phyloP scores from a whole-genome alignment of 2,797 vertebrate species.

The Anabas testudineus region DNA sequence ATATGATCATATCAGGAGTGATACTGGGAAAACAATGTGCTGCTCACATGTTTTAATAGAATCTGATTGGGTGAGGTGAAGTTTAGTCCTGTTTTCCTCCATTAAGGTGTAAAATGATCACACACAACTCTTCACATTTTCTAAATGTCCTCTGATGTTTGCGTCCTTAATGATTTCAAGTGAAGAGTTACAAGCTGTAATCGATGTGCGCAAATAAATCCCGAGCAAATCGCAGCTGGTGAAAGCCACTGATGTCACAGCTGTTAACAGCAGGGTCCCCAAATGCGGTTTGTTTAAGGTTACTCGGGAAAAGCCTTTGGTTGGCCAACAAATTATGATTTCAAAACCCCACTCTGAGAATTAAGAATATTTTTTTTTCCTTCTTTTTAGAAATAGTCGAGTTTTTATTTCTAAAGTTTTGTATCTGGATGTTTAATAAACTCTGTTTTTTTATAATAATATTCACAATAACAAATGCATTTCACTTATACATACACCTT shows the following conservation, averaged over 20 bases:
- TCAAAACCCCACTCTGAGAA: slow-evolving; percentile 57
- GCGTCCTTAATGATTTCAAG: too few species aligned
- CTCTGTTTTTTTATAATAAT: background rate
- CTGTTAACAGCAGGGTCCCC: background rate
- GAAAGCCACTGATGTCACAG: too few species aligned
- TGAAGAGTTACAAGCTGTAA: too few species aligned
- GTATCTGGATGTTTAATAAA: background rate
- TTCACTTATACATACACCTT: too few species aligned
- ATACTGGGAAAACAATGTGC: too few species aligned
- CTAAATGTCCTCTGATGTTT: too few species aligned
- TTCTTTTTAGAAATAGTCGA: slow-evolving; percentile 50
- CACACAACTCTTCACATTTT: too few species aligned
- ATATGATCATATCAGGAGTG: background rate
- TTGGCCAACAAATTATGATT: slow-evolving; percentile 77
- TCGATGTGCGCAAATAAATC: accelerated
- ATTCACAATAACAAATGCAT: background rate
- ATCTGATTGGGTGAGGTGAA: background rate
- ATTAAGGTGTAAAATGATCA: background rate
- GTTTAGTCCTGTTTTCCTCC: background rate
- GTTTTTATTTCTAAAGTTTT: slow-evolving; percentile 30
- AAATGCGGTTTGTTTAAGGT: background rate
- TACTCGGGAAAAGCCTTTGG: slow-evolving; percentile 48
- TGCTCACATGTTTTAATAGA: background rate
- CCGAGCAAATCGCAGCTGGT: too few species aligned
- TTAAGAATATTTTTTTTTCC: slow-evolving; percentile 52